Conservation (phyloP, 1,140 invertebrate genomes). For the Lasaia peninsularis region DNA sequence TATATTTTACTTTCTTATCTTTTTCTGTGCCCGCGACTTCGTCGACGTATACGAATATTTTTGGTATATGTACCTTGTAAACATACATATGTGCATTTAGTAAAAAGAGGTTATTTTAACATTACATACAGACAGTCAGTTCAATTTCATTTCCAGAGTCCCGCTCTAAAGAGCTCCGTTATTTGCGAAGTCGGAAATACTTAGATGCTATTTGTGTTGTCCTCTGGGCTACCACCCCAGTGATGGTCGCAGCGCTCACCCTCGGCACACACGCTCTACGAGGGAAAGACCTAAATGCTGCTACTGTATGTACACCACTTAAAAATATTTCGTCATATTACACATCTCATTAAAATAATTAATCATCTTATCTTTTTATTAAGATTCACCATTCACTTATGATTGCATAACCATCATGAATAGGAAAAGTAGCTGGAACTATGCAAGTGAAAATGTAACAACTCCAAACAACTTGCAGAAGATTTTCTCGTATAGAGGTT, state of each 20-base stretch:
- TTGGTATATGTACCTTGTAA: too few relatives aligned
- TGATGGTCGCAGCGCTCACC: conserved; percentile 94
- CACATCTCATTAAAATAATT: not conserved
- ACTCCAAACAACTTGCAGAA: not conserved
- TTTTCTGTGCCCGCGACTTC: too few relatives aligned
- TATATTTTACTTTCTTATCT: too few relatives aligned
- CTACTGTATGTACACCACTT: conserved; percentile 79
- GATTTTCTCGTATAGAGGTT: not conserved
- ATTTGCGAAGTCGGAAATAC: conserved; percentile 93
- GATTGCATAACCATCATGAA: not conserved
- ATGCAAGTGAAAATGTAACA: not conserved
- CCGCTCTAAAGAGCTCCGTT: conserved; percentile 85
- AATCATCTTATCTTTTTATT: conserved; percentile 7
- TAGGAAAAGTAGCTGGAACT: not conserved
- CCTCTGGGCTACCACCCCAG: conserved; percentile 99
- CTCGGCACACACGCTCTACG: conserved; percentile 92
- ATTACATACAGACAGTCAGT: too few relatives aligned
- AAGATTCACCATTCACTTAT: not conserved
- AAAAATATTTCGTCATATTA: not conserved
- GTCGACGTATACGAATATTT: too few relatives aligned
- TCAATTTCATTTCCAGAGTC: too few relatives aligned
- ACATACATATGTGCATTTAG: too few relatives aligned
- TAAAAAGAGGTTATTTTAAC: too few relatives aligned
- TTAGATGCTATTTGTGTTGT: conserved; percentile 99
- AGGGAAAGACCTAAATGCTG: conserved; percentile 89